Evolutionary conservation across 2,113 vertebrate genomes (phyloP), one percentile per base, ranked within the genome.

Genomic region (Neogobius melanostomus): DNA sequence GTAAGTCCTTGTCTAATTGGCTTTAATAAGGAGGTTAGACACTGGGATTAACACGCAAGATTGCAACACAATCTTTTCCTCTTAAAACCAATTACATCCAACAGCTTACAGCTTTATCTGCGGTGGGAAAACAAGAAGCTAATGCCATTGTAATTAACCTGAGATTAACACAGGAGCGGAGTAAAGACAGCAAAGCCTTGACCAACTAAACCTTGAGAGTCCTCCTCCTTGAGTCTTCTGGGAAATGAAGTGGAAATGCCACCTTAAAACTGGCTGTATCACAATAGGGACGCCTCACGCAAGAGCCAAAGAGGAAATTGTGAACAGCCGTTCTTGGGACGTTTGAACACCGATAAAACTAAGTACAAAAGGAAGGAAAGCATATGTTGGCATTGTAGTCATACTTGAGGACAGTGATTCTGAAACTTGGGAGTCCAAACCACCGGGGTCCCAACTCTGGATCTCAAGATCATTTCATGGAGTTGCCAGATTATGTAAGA

Each of bases 1-100:
- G 83, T 43, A 53, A 85, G 77, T 79, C 66, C 47, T 66, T 67
- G 54, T 57, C 69, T 86, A 90, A 89, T 83, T 70, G 72, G 67
- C 72, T 81, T 78, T 90, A 90, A 90, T 78, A 80, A 82, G 79
- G 79, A 71, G 80, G 71, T 81, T 89, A 76, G 69, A 68, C 56
- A 14, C 71, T 83, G 71, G 64, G 73, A 52, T 85, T 79, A 49
- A 66, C 66, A 56, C 69, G 56, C 14, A 62, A 74, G 75, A 72
- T 65, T 68, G 65, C 10, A 36, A 85, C 64, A 82, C 69, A 74
- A 77, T 65, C 62, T 68, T 15, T 77, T 61, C 47, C 70, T 81
- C 71, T 87, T 68, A 76, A 71, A 21, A 87, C 81, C 83, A 82
- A 88, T 90, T 85, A 90, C 8, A 77, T 56, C 74, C 71, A 69